Evolutionary conservation across 2,888 invertebrate genomes (phyloP), one percentile per base, ranked within the genome.

Genomic region (Eremobia ochroleuca): DNA sequence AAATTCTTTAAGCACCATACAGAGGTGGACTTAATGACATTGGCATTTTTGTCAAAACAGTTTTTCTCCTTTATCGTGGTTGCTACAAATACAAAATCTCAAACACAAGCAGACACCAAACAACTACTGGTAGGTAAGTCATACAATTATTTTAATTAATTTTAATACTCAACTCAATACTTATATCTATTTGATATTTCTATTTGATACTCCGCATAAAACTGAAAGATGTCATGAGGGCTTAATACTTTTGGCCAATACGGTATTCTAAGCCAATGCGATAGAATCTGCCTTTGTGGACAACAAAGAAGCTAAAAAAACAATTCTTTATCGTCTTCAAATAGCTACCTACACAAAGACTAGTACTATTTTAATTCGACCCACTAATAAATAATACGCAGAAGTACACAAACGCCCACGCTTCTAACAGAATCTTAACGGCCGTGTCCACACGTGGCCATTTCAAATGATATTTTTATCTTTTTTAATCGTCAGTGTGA

Each of bases 391-490:
- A 83, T 83, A 69, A 81, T 73, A 70, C 65, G 25, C 13, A 49
- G 71, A 69, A 66, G 72, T 78, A 84, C 46, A 84, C 83, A 84
- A 84, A 84, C 83, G 67, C 83, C 84, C 34, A 84, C 83, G 59
- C 59, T 58, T 72, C 34, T 43, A 62, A 73, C 77, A 80, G 64
- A 72, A 73, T 66, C 65, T 65, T 67, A 75, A 76, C 80, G 71
- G 79, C 67, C 67, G 40, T 58, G 85, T 87, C 87, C 85, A 86
- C 90, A 90, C 90, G 89, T 89, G 86, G 88, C 85, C 84, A 83
- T 87, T 85, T 83, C 74, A 71, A 87, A 71, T 55, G 88, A 89
- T 90, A 91, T 90, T 91, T 91, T 90, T 91, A 92, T 89, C 89
- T 90, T 86, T 85, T 87, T 88, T 87, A 88, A 90, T 90, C 88